phyloP scores from a whole-genome alignment of 2,797 vertebrate species.

The Limnodromus scolopaceus region DNA sequence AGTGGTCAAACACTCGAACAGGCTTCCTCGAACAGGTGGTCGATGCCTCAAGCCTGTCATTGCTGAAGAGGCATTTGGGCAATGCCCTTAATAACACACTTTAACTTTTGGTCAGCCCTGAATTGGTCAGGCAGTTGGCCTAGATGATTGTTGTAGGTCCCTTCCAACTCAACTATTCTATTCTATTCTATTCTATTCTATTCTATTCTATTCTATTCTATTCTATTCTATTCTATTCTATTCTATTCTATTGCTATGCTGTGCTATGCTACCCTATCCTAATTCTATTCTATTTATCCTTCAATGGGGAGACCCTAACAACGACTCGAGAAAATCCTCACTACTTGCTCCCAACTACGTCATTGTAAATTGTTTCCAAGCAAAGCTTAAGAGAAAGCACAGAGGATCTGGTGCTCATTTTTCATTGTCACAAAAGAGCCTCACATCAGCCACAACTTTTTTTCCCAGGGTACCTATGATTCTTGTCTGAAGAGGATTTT shows the following conservation, averaged over 20 bases:
- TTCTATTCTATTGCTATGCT: too few species aligned
- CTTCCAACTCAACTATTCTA: neutral
- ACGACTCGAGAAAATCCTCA: neutral
- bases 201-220: neutral
- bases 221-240: neutral
- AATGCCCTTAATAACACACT: neutral
- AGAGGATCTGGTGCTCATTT: neutral
- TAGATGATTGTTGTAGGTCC: neutral
- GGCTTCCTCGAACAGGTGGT: neutral
- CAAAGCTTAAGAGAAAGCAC: neutral
- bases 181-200: neutral
- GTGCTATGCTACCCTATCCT: too few species aligned
- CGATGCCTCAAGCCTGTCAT: accelerated
- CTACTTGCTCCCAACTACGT: neutral
- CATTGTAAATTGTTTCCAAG: neutral
- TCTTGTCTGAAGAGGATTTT: slow-evolving; percentile 9
- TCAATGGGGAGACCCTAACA: neutral
- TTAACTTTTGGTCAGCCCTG: neutral
- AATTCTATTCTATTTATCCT: neutral
- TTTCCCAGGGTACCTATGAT: neutral
- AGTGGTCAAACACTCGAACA: neutral
- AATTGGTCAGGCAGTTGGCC: neutral
- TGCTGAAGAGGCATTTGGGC: neutral
- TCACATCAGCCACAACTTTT: neutral
- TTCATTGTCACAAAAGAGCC: neutral